Percentiles rank a stretch among this genome's conserved stretches.
phyloP scores from a whole-genome alignment of 2,888 invertebrate species.

The Pseudolycoriella hygida region DNA sequence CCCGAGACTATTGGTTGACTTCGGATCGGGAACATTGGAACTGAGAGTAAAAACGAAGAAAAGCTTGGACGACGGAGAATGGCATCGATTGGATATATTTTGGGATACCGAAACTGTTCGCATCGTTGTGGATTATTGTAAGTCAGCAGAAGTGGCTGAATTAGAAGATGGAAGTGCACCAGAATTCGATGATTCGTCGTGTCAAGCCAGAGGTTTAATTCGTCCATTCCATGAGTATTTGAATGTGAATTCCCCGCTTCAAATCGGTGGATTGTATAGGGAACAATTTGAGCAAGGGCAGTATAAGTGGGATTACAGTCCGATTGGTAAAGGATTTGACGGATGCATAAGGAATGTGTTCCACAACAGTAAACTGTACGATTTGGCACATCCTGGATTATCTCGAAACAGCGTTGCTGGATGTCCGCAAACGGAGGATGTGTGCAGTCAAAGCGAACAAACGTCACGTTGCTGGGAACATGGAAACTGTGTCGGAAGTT shows the following conservation, averaged over 20 bases:
- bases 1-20: constrained; percentile 78
- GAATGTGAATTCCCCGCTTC: constrained; percentile 87
- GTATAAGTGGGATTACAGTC: constrained; percentile 83
- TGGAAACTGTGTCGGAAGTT: constrained; percentile 84
- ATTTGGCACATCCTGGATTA: constrained; percentile 82
- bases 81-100: constrained; percentile 93
- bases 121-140: constrained; percentile 86
- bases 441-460: constrained; percentile 73
- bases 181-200: constrained; percentile 73
- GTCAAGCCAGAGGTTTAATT: constrained; percentile 76
- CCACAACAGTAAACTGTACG: constrained; percentile 91
- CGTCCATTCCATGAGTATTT: constrained; percentile 92
- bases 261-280: constrained; percentile 83
- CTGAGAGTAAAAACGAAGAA: constrained; percentile 69
- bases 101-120: constrained; percentile 89
- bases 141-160: constrained; percentile 73
- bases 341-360: constrained; percentile 92
- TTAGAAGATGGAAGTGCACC: constrained; percentile 80
- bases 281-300: constrained; percentile 78
- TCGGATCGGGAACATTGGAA: constrained; percentile 86
- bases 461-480: constrained; percentile 82
- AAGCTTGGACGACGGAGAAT: constrained; percentile 86
- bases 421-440: constrained; percentile 85
- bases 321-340: constrained; percentile 77
- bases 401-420: constrained; percentile 74